These are phyloP conservation scores for Diachasmimorpha longicaudata DNA, from an alignment of 1,140 invertebrate genomes.

Conservation along the genomic window DNA sequence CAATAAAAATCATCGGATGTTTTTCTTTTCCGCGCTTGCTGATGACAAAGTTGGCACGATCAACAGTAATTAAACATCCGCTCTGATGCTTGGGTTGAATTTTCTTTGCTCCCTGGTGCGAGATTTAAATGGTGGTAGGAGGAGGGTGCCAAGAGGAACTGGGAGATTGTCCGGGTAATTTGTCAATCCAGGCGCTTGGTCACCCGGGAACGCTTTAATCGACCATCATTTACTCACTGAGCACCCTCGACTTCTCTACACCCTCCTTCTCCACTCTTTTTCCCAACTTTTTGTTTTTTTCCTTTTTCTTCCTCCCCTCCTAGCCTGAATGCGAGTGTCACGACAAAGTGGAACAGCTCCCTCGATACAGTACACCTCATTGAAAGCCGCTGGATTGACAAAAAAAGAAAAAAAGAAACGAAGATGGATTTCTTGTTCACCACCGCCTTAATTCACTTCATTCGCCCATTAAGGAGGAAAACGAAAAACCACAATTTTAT, in stretches of 20 bases:
- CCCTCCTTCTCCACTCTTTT: slow-evolving; percentile 21
- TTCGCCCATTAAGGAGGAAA: too few relatives aligned
- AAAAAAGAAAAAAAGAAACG: background rate
- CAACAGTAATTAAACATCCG: background rate
- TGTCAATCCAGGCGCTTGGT: slow-evolving; percentile 46
- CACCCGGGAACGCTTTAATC: slow-evolving; percentile 53
- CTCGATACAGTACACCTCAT: slow-evolving; percentile 38
- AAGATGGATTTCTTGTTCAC: too few relatives aligned
- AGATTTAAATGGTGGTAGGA: slow-evolving; percentile 15
- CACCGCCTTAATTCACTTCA: too few relatives aligned
- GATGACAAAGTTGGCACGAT: background rate
- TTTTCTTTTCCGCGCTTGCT: too few relatives aligned
- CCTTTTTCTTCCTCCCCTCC: background rate
- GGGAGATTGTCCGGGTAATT: slow-evolving; percentile 56
- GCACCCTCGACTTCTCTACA: slow-evolving; percentile 7
- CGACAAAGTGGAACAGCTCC: slow-evolving; percentile 19
- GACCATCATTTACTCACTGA: slow-evolving; percentile 56
- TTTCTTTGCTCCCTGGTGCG: slow-evolving; percentile 9
- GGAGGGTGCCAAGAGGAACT: slow-evolving; percentile 36
- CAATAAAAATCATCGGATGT: too few relatives aligned
- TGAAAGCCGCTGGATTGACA: slow-evolving; percentile 38
- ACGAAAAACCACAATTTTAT: too few relatives aligned
- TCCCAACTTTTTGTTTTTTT: slow-evolving; percentile 7
- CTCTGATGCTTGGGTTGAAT: background rate
- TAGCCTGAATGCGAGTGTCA: slow-evolving; percentile 15